A percentile compares a stretch with the other conserved stretches of the same genome.
Evolutionary conservation across 2,888 invertebrate species (phyloP).

Genomic region (Dolomedes plantarius): DNA sequence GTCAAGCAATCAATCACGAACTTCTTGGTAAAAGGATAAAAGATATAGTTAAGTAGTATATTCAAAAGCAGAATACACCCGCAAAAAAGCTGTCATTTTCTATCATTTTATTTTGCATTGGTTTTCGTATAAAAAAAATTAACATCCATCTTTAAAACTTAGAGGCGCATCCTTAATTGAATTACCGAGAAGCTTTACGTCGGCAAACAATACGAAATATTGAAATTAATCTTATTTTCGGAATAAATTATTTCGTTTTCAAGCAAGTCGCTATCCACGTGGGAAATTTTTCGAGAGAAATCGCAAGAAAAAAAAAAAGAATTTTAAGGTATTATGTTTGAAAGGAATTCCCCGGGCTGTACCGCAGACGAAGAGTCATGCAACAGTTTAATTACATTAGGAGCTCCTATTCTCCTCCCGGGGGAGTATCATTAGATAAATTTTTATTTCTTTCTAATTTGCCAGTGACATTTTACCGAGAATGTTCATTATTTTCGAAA

Average conservation of each 20-base stretch:
- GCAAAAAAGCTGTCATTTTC: too few species aligned
- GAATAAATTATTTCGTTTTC: neutral
- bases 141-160: too few species aligned
- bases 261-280: neutral
- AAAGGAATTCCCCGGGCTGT: neutral
- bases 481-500: neutral
- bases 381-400: conserved; percentile 2
- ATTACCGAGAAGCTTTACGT: neutral
- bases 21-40: too few species aligned
- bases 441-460: neutral
- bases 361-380: conserved; percentile 11
- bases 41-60: too few species aligned
- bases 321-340: neutral
- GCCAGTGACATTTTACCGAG: neutral
- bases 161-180: neutral
- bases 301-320: neutral
- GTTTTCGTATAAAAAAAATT: too few species aligned
- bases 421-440: neutral
- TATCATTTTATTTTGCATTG: too few species aligned
- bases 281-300: neutral
- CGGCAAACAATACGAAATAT: neutral
- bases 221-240: conserved; percentile 1
- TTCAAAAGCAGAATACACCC: too few species aligned
- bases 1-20: too few species aligned
- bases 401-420: neutral